Base-by-base conservation (phyloP, 2,797 vertebrate species). In the Acanthurus lineatus region DNA sequence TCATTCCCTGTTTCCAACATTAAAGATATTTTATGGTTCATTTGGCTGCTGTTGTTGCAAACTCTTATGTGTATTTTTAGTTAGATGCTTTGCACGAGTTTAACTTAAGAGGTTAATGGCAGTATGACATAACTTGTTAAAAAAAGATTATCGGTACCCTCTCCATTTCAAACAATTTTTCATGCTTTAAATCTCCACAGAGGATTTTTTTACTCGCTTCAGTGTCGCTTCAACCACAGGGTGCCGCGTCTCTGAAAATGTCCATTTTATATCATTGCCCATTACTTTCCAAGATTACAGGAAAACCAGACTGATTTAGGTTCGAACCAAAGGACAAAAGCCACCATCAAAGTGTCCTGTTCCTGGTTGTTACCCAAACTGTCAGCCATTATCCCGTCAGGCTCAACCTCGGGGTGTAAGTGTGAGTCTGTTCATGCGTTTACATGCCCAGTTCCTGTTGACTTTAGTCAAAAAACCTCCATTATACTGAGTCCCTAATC, bases 11-110 rank as follows among this genome's bases (percentile, higher is more conserved):
- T 81, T 69, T 82, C 53, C 69, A 79, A 32, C 77, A 79, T n/a
- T 0, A 61, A 82, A 77, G 70, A 0, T 32, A 72, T 72, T 63
- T 70, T 51, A 71, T 45, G 60, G 19, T 86, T 82, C 16, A 44
- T 77, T 86, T 82, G n/a, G 45, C 58, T 61, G 54, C 44, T 38
- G 25, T 35, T 73, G 73, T 77, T 80, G 57, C 56, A 84, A 74
- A 67, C 22, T 9, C 8, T 1, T 40, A 20, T 52, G 57, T 70
- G 60, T 83, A 73, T 77, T 78, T 83, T 65, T 73, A 68, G 60
- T 22, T 16, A 6, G 20, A 54, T 6, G 14, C 61, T 62, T 9
- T 22, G 57, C 19, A 44, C 77, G 64, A 65, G 35, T 73, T 82
- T 64, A 76, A 72, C 38, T 47, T 25, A 40, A 75, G 42, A 19